Conservation (phyloP, 2,113 vertebrate species). For the Dipodomys spectabilis region DNA sequence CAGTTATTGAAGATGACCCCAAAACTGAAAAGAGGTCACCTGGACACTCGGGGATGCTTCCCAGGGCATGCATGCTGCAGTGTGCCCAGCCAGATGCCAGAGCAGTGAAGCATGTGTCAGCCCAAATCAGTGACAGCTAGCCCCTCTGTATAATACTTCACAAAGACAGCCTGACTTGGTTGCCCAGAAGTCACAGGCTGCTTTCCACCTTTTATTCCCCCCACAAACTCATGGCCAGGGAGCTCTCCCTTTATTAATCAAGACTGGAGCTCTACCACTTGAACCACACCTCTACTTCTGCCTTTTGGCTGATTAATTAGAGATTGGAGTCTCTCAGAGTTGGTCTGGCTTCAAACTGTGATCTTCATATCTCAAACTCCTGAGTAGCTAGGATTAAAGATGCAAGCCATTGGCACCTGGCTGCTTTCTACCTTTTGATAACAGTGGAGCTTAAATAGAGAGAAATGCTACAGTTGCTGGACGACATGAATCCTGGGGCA, state of each 20-base stretch:
- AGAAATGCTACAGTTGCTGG: background rate
- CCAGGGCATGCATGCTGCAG: too few species aligned
- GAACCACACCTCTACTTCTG: too few species aligned
- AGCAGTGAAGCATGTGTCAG: accelerated
- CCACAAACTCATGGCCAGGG: too few species aligned
- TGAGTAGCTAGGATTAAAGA: too few species aligned
- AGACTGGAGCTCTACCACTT: too few species aligned
- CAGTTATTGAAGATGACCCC: background rate
- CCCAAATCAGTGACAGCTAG: background rate
- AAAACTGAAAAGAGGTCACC: background rate
- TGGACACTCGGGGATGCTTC: background rate
- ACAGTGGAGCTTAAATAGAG: background rate
- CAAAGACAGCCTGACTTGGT: background rate
- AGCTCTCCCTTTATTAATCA: too few species aligned
- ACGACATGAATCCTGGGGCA: background rate
- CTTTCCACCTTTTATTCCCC: background rate
- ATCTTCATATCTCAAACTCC: too few species aligned
- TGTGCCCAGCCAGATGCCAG: background rate
- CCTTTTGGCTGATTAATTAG: too few species aligned
- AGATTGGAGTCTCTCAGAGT: too few species aligned
- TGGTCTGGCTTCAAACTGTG: too few species aligned
- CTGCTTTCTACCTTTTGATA: background rate
- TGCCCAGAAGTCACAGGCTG: background rate
- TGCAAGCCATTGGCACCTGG: too few species aligned
- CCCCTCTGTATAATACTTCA: background rate